Conservation (phyloP, 2,113 vertebrate species). For the Bufo gargarizans region DNA sequence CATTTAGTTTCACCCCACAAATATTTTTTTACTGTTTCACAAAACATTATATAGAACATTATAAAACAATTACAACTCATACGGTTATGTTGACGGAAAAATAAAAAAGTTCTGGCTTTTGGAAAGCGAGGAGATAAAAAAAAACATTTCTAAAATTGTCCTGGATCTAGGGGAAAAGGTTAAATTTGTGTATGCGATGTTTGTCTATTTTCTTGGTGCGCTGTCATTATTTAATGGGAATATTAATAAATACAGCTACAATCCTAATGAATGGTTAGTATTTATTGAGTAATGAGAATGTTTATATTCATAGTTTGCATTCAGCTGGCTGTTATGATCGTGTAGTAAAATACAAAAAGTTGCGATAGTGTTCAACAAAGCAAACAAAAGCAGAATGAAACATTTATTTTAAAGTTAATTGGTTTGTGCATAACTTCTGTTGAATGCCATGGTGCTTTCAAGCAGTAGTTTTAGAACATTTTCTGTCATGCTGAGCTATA, state of each 20-base stretch:
- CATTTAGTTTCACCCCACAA: too few species aligned
- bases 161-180: too few species aligned
- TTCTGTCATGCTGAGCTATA: background rate
- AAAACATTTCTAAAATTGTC: too few species aligned
- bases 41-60: too few species aligned
- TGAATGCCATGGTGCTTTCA: background rate
- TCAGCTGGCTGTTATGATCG: background rate
- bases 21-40: too few species aligned
- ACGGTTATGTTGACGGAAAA: too few species aligned
- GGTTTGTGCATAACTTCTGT: background rate
- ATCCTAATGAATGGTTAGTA: background rate
- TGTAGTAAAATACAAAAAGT: background rate
- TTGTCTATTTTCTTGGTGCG: background rate
- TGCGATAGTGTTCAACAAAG: background rate
- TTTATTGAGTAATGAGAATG: background rate
- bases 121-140: too few species aligned
- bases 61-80: too few species aligned
- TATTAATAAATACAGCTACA: background rate
- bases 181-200: background rate
- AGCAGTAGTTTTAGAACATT: background rate
- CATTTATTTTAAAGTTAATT: conserved; percentile 27
- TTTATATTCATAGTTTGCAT: background rate
- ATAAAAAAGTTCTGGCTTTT: too few species aligned
- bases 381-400: background rate
- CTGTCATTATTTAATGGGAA: background rate